These are phyloP conservation scores for Diarsia dahlii DNA, from an alignment of 2,888 invertebrate species.

Conservation along the genomic window DNA sequence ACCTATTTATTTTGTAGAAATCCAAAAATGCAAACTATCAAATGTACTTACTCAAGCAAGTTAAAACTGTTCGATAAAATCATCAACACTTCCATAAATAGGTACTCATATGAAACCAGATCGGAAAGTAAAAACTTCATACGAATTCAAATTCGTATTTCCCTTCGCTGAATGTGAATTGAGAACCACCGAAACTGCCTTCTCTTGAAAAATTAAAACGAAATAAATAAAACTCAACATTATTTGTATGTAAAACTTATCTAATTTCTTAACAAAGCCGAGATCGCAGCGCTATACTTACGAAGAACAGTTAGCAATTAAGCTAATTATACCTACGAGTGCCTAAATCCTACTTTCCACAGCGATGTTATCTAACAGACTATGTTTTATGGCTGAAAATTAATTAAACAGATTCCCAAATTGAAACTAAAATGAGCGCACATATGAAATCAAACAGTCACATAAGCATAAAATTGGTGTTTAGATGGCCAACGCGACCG, in stretches of 20 bases:
- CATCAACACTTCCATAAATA: constrained; percentile 23
- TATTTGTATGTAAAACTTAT: constrained; percentile 26
- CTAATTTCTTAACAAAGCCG: constrained; percentile 71
- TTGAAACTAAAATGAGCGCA: constrained; percentile 72
- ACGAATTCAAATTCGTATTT: not conserved
- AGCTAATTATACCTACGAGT: constrained; percentile 68
- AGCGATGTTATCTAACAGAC: constrained; percentile 67
- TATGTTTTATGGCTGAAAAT: constrained; percentile 76
- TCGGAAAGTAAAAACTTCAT: not conserved
- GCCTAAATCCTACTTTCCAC: constrained; percentile 66
- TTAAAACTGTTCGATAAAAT: constrained; percentile 1
- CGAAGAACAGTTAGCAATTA: constrained; percentile 69
- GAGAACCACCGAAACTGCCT: not conserved
- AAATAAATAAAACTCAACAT: not conserved
- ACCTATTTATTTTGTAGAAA: not conserved
- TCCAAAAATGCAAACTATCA: not conserved
- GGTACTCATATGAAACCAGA: constrained; percentile 6
- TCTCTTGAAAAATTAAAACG: not conserved
- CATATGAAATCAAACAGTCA: constrained; percentile 80
- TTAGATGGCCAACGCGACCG: constrained; percentile 81
- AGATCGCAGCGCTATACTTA: constrained; percentile 66
- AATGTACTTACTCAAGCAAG: not conserved
- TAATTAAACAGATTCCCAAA: constrained; percentile 79
- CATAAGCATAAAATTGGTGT: constrained; percentile 85
- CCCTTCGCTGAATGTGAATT: not conserved